A percentile compares a stretch with the other conserved stretches of the same genome.
Evolutionary conservation across 2,888 invertebrate species (phyloP).

Genomic region (Diarsia brunnea): DNA sequence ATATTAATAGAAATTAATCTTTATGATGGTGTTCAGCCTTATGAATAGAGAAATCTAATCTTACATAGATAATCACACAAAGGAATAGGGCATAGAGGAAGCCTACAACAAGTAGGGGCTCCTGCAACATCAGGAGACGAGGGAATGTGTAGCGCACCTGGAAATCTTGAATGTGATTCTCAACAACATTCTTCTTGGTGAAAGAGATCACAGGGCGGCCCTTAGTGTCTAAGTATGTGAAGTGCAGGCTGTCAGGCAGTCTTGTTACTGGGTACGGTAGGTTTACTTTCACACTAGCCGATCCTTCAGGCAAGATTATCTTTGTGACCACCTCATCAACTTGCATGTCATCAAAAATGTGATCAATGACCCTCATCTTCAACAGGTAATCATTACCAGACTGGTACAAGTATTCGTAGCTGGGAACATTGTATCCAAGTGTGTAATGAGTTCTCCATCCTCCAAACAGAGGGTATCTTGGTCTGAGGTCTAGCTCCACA

Average conservation of each 20-base stretch:
- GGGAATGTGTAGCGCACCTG: slow-evolving; percentile 97
- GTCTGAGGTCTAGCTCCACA: slow-evolving; percentile 98
- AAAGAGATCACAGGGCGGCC: slow-evolving; percentile 97
- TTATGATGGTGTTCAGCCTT: slow-evolving; percentile 92
- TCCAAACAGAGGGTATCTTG: slow-evolving; percentile 99
- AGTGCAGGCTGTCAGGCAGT: slow-evolving; percentile 94
- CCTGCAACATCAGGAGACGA: slow-evolving; percentile 96
- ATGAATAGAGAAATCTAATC: slow-evolving; percentile 98
- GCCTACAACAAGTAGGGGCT: slow-evolving; percentile 96
- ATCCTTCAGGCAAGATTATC: slow-evolving; percentile 98
- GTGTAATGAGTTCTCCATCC: slow-evolving; percentile 99
- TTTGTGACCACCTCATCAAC: slow-evolving; percentile 97
- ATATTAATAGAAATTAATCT: slow-evolving; percentile 80
- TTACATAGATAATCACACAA: slow-evolving; percentile 97
- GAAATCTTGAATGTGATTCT: slow-evolving; percentile 99
- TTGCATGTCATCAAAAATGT: slow-evolving; percentile 98
- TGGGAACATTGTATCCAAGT: slow-evolving; percentile 99
- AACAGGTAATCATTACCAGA: slow-evolving; percentile 95
- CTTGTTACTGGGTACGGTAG: slow-evolving; percentile 96
- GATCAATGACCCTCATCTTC: slow-evolving; percentile 98
- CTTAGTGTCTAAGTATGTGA: slow-evolving; percentile 98
- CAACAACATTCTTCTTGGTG: slow-evolving; percentile 96
- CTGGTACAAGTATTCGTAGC: slow-evolving; percentile 98
- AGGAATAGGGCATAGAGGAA: slow-evolving; percentile 97
- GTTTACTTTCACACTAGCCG: slow-evolving; percentile 94